Base-by-base conservation (phyloP, 2,888 invertebrate species). In the Lithophane semibrunnea region DNA sequence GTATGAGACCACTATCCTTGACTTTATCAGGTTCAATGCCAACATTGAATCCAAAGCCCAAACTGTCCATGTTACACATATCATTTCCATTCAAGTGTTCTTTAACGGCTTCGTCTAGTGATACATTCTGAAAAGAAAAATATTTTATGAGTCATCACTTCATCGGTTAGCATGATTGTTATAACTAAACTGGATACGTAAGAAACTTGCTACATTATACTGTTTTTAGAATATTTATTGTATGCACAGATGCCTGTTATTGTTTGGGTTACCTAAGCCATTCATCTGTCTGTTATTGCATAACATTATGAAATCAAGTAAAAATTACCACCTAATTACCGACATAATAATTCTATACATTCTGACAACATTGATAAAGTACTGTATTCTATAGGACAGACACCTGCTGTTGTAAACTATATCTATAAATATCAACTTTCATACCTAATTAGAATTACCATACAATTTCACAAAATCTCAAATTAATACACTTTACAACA, bases 21-120 rank as follows among this genome's bases (percentile, higher is more conserved):
- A 94, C 94, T 93, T 96, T 94, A 79, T 95, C 96, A 82, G 94
- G 89, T 91, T 96, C 96, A 91, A 94, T 92, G 89, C 93, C 95
- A 82, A 95, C 94, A 93, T 92, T 93, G 91, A 96, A 96, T 83
- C 95, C 96, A 92, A 96, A 96, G 89, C 95, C 96, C 89, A 96
- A 91, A 88, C 95, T 95, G 80, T 96, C 96, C 94, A 95, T 92
- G 85, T 91, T 92, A 90, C 93, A 92, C 90, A 95, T 95, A 60
- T 95, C 94, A 90, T 96, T 96, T 47, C 96, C 96, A 89, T 96
- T 96, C 77, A 96, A 89, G 83, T 94, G 94, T 88, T 95, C 95
- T 87, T 93, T 94, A 70, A 90, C 91, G 24, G 92, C 92, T 85
- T 94, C 95, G 68, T 93, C 92, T 88, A 95, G 87, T 88, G 96